Evolutionary conservation across 2,888 invertebrate species (phyloP), one percentile per base, ranked within the genome.

Genomic region (Agrilus cyanescens): DNA sequence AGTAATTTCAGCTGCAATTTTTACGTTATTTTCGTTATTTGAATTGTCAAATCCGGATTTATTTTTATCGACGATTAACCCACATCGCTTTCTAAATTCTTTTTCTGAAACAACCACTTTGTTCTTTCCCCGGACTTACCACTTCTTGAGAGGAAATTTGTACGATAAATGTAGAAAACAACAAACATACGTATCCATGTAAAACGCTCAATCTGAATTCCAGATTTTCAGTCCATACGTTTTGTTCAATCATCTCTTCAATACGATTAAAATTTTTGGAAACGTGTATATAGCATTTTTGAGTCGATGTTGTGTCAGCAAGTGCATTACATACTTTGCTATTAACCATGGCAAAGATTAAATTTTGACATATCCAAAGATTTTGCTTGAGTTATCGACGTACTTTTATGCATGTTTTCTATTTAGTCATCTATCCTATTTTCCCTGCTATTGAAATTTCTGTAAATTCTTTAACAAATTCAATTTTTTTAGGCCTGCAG

Each of bases 401-500:
- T 29, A 44, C 15, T 43, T 33, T 38, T 38, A 15, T 31, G 37
- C 36, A 49, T 38, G 20, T 33, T 39, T 35, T 43, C 37, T 37
- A 48, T 48, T 43, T 49, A 32, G n/a, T 45, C 35, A 34, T 51
- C 40, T 29, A n/a, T 37, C 44, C 44, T 30, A 41, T 40, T 38
- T 47, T 51, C 32, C 48, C 46, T 38, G 40, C 40, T 29, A 49
- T 31, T 33, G 50, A 41, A 44, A 43, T 29, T 43, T 53, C 46
- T 25, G 50, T 46, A 38, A 51, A 47, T 41, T 60, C 57, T 44
- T 57, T 54, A 18, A 48, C 34, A 51, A 56, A 57, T 44, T 55
- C 46, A 42, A 58, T 50, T 49, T 53, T 54, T 38, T 58, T 37
- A 13, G 56, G 55, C 41, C 56, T 50, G 49, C 55, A 60, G 40